Conservation (phyloP, 2,888 invertebrate species). For the Agrotis exclamationis region DNA sequence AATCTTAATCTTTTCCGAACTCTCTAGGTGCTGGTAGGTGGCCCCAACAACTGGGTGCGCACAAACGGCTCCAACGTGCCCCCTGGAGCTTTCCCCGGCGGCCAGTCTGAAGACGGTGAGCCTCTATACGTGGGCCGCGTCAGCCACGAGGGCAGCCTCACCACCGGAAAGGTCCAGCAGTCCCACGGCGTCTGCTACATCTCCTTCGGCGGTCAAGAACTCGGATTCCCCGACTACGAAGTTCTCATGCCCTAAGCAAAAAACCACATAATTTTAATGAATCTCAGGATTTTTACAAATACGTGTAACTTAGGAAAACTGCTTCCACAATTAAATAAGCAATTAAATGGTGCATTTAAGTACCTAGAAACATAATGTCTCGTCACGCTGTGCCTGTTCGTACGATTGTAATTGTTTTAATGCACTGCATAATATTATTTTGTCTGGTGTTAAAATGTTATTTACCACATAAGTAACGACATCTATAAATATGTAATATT, state of each 20-base stretch:
- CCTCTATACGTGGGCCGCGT: constrained; percentile 95
- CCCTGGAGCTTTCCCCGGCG: constrained; percentile 94
- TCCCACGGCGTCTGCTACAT: constrained; percentile 96
- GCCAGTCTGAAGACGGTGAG: constrained; percentile 95
- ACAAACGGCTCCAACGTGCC: constrained; percentile 93
- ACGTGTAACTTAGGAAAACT: constrained; percentile 55
- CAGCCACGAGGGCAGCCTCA: constrained; percentile 94
- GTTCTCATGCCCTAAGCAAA: constrained; percentile 90
- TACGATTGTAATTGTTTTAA: constrained; percentile 62
- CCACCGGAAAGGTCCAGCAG: constrained; percentile 96
- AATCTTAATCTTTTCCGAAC: constrained; percentile 54
- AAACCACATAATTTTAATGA: constrained; percentile 41
- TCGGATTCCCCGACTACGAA: constrained; percentile 96
- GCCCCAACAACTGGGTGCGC: constrained; percentile 93
- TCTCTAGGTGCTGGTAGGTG: constrained; percentile 90
- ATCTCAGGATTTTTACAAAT: constrained; percentile 54
- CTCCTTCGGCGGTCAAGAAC: constrained; percentile 95
- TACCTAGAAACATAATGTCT: constrained; percentile 45
- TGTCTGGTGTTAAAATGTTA: constrained; percentile 52
- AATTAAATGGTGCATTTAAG: constrained; percentile 53
- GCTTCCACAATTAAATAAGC: constrained; percentile 55
- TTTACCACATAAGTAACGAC: constrained; percentile 47
- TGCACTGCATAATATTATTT: constrained; percentile 74
- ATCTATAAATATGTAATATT: constrained; percentile 56
- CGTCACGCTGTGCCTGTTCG: constrained; percentile 66